These are phyloP conservation scores for Papilio polytes DNA, from an alignment of 1,140 invertebrate genomes.

Conservation along the genomic window DNA sequence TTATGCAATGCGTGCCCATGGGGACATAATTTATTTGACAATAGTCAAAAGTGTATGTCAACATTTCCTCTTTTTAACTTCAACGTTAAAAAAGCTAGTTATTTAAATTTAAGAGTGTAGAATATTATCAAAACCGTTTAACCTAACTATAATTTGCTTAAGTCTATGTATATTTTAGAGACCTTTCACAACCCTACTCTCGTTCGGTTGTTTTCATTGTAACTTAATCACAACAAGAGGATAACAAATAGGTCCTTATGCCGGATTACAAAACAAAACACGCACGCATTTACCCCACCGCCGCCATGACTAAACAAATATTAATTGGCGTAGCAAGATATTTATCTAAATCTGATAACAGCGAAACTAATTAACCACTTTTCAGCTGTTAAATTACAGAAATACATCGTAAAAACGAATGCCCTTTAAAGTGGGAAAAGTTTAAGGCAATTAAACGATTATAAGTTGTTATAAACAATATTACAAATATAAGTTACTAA, in stretches of 20 bases:
- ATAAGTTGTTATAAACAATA: no score
- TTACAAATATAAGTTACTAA: not conserved
- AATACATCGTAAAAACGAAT: not conserved
- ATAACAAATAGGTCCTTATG: not conserved
- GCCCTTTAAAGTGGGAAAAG: not conserved
- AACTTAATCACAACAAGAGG: conserved; percentile 11
- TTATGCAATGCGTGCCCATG: no score
- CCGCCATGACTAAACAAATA: not conserved
- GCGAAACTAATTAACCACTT: not conserved
- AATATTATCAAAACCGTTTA: not conserved
- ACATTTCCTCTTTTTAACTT: no score
- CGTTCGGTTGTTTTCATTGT: not conserved
- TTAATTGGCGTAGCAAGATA: conserved; percentile 10
- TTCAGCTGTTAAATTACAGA: not conserved
- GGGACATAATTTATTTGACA: no score
- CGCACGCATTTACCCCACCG: not conserved
- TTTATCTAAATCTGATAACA: not conserved
- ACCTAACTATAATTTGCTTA: not conserved
- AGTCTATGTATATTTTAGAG: not conserved
- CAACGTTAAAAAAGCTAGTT: no score
- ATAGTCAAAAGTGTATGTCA: no score
- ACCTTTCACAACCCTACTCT: not conserved
- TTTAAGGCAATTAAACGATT: not conserved
- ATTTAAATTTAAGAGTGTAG: no score
- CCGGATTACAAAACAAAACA: conserved; percentile 5